These are phyloP conservation scores for Platycheirus rosarum DNA, from an alignment of 2,888 invertebrate species.

Conservation along the genomic window DNA sequence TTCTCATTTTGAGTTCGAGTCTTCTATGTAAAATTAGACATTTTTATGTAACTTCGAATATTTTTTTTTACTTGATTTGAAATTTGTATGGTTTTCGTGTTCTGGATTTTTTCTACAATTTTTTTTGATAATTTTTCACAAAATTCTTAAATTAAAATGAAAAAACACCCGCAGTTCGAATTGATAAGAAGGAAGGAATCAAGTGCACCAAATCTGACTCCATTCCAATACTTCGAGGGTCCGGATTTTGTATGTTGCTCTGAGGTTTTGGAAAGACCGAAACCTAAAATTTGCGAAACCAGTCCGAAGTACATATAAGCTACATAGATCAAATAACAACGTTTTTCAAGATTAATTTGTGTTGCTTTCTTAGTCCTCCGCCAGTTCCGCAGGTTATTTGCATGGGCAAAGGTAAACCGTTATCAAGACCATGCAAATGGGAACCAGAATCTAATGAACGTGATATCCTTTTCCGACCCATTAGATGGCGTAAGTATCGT, in stretches of 20 bases:
- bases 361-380: not conserved
- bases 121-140: not conserved
- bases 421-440: not conserved
- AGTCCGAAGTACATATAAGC: slow-evolving; percentile 16
- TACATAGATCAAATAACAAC: not conserved
- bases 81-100: slow-evolving; percentile 23
- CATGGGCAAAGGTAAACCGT: not conserved
- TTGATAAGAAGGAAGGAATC: slow-evolving; percentile 1
- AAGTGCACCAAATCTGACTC: slow-evolving; percentile 23
- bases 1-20: slow-evolving; percentile 18
- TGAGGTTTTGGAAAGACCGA: slow-evolving; percentile 2
- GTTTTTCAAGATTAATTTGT: not conserved
- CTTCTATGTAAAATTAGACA: slow-evolving; percentile 5
- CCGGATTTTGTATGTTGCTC: slow-evolving; percentile 41
- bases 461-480: slow-evolving; percentile 40
- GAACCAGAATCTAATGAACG: slow-evolving; percentile 9
- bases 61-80: no score
- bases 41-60: no score
- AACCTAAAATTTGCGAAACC: slow-evolving; percentile 8
- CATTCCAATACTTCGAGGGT: not conserved
- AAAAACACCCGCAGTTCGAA: not conserved
- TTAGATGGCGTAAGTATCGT: slow-evolving; percentile 49
- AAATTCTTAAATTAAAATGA: slow-evolving; percentile 20
- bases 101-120: not conserved
- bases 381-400: not conserved